phyloP scores from a whole-genome alignment of 2,113 vertebrate genomes.

The Chitala chitala region DNA sequence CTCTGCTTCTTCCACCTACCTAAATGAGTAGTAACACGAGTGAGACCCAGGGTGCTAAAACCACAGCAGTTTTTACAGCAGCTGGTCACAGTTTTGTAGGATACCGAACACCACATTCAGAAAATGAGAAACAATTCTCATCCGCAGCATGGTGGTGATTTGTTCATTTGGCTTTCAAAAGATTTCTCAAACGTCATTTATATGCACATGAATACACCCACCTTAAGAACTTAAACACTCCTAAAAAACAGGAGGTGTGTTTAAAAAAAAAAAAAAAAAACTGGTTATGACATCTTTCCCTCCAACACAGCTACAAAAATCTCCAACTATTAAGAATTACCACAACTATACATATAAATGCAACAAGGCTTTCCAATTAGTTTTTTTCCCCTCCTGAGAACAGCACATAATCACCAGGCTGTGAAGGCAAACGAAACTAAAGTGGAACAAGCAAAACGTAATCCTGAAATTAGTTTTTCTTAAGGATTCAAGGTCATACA shows the following conservation, averaged over 20 bases:
- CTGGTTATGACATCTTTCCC: slow-evolving; percentile 4
- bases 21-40: slow-evolving; percentile 7
- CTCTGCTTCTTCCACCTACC: not conserved
- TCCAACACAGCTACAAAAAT: slow-evolving; percentile 6
- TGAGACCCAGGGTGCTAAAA: slow-evolving; percentile 11
- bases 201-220: not conserved
- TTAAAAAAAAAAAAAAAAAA: not conserved
- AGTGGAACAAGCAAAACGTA: too few relatives aligned
- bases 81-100: slow-evolving; percentile 18
- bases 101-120: not conserved
- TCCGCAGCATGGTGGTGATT: slow-evolving; percentile 4
- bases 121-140: not conserved
- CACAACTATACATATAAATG: slow-evolving; percentile 15
- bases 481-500: too few relatives aligned
- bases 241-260: slow-evolving; percentile 38
- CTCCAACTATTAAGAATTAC: not conserved
- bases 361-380: slow-evolving; percentile 7
- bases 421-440: too few relatives aligned
- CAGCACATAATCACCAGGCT: too few relatives aligned
- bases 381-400: too few relatives aligned
- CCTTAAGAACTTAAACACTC: slow-evolving; percentile 30
- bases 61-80: slow-evolving; percentile 18
- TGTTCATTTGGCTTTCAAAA: slow-evolving; percentile 20
- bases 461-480: too few relatives aligned
- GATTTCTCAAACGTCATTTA: not conserved